phyloP scores from a whole-genome alignment of 2,888 invertebrate species.

The Danaus chrysippus region DNA sequence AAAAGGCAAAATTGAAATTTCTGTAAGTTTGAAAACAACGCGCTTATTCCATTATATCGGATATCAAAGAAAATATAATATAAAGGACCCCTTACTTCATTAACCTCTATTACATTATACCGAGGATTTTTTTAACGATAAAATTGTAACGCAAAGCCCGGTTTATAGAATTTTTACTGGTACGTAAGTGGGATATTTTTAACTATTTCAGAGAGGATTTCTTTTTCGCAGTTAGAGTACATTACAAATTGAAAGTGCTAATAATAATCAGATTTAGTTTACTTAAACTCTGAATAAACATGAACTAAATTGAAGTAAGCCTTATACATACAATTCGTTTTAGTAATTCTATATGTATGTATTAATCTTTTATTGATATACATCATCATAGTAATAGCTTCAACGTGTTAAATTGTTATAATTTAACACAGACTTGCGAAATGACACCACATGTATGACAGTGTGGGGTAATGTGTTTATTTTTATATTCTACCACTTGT shows the following conservation, averaged over 20 bases:
- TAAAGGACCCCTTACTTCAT: slow-evolving; percentile 4
- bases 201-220: not conserved
- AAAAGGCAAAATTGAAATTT: not conserved
- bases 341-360: no score
- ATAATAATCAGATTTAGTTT: no score
- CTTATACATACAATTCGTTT: no score
- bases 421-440: slow-evolving; percentile 2
- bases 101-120: slow-evolving; percentile 2
- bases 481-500: slow-evolving; percentile 20
- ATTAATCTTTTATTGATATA: no score
- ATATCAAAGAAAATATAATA: slow-evolving; percentile 1
- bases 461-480: slow-evolving; percentile 24
- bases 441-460: slow-evolving; percentile 23
- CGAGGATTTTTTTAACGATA: not conserved
- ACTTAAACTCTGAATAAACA: no score
- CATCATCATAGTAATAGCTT: not conserved
- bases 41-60: not conserved
- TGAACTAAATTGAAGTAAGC: no score
- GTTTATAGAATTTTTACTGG: not conserved
- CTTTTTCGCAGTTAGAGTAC: not conserved
- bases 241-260: no score
- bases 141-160: not conserved
- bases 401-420: not conserved
- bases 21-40: not conserved
- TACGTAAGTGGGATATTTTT: not conserved